phyloP scores from a whole-genome alignment of 2,797 vertebrate genomes.

The Meda fulgida region DNA sequence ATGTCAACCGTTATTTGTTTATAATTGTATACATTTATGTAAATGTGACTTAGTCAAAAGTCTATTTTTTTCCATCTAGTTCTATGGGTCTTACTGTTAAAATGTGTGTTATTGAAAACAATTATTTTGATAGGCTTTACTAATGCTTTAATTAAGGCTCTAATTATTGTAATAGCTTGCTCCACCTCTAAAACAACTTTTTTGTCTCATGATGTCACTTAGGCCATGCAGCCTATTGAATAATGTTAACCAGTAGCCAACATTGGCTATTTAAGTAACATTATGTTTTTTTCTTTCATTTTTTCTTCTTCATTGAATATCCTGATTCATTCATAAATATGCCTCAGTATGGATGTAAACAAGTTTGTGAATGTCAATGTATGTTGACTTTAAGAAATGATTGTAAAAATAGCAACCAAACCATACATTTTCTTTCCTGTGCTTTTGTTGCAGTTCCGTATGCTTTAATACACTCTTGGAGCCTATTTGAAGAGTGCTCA shows the following conservation, averaged over 20 bases:
- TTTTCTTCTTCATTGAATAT: neutral
- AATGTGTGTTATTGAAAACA: neutral
- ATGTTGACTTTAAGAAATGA: neutral
- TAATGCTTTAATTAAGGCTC: neutral
- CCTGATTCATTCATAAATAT: slow-evolving; percentile 1
- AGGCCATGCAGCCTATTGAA: neutral
- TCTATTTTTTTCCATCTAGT: too few species aligned
- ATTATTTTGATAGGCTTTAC: neutral
- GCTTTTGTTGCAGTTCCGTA: neutral
- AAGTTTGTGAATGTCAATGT: neutral
- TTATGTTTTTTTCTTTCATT: neutral
- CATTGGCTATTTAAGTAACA: too few species aligned
- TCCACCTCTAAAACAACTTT: neutral
- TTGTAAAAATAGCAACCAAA: neutral
- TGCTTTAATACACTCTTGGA: neutral
- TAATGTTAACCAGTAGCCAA: neutral
- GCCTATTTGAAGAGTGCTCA: slow-evolving; percentile 8
- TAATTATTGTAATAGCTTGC: neutral
- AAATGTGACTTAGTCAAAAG: too few species aligned
- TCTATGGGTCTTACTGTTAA: neutral
- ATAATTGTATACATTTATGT: neutral
- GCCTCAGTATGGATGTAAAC: neutral
- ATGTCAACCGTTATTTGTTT: neutral
- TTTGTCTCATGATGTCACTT: neutral
- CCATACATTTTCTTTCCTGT: neutral